phyloP scores from a whole-genome alignment of 2,797 vertebrate species.

The Vultur gryphus region DNA sequence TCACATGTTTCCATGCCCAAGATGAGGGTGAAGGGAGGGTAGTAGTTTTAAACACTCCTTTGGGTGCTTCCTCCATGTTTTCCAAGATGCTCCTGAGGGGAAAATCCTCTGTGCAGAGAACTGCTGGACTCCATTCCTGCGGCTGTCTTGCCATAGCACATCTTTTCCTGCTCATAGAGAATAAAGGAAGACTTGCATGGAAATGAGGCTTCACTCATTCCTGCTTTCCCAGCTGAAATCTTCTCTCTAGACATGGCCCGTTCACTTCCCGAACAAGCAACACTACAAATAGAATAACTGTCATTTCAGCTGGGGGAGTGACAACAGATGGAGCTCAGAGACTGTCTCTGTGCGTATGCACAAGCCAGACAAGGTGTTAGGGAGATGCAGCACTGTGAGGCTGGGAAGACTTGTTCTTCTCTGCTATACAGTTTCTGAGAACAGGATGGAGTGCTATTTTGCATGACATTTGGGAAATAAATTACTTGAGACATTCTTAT shows the following conservation, averaged over 20 bases:
- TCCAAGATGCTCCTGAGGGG: not conserved
- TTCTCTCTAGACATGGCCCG: not conserved
- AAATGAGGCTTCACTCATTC: conserved; percentile 12
- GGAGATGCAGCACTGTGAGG: not conserved
- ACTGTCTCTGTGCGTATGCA: conserved; percentile 15
- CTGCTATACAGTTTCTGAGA: not conserved
- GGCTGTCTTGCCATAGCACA: not conserved
- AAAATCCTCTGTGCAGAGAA: not conserved
- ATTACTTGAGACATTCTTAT: not conserved
- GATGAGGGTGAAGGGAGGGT: not conserved
- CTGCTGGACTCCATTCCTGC: not conserved
- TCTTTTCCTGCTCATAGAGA: not conserved
- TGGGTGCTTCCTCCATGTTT: not conserved
- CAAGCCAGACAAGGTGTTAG: conserved; percentile 46
- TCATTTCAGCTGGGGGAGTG: conserved; percentile 13
- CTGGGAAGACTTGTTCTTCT: conserved; percentile 7
- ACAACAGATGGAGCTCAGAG: conserved; percentile 48
- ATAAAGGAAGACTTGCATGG: not conserved
- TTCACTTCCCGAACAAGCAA: not conserved
- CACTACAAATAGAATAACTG: conserved; percentile 37
- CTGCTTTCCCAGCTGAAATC: conserved; percentile 7
- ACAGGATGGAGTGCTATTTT: not conserved
- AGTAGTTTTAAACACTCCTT: not conserved
- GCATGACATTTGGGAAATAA: conserved; percentile 15
- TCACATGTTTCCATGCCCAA: fast-evolving